A percentile compares a stretch with the other conserved stretches of the same genome.
Evolutionary conservation across 2,888 invertebrate genomes (phyloP).

Genomic region (Muschampia plurimacula): DNA sequence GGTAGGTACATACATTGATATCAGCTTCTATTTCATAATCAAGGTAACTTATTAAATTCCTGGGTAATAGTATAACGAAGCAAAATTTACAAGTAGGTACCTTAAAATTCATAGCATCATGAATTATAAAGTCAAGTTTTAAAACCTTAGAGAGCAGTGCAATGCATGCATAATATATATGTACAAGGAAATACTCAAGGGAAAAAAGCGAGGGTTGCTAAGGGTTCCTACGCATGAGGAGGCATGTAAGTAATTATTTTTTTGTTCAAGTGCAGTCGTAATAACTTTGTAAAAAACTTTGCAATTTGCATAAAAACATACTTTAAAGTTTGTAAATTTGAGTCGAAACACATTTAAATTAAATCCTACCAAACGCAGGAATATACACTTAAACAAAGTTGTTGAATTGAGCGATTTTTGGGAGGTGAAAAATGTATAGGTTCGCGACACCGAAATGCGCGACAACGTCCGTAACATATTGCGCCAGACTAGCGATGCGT

Average conservation of each 20-base stretch:
- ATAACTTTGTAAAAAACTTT: conserved; percentile 7
- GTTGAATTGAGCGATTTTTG: no score
- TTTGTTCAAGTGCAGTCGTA: conserved; percentile 8
- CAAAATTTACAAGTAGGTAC: not conserved
- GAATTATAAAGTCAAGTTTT: conserved; percentile 13
- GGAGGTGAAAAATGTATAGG: no score
- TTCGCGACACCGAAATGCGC: no score
- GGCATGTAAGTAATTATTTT: conserved; percentile 16
- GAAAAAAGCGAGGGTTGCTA: conserved; percentile 18
- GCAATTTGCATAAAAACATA: conserved; percentile 9
- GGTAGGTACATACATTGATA: not conserved
- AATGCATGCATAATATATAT: conserved; percentile 16
- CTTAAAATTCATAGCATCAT: conserved; percentile 16
- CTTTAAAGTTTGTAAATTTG: conserved; percentile 9
- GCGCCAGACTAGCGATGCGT: no score
- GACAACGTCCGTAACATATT: no score
- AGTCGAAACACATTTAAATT: not conserved
- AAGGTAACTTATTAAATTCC: not conserved
- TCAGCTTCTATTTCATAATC: not conserved
- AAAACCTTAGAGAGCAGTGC: conserved; percentile 8
- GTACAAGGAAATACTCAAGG: conserved; percentile 15
- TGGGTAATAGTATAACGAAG: not conserved
- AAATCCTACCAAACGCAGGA: not conserved
- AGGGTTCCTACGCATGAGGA: conserved; percentile 3
- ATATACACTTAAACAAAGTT: no score